Percentiles rank a stretch among this genome's conserved stretches.
phyloP scores from a whole-genome alignment of 1,140 invertebrate genomes.

The Sycophaga agraensis region DNA sequence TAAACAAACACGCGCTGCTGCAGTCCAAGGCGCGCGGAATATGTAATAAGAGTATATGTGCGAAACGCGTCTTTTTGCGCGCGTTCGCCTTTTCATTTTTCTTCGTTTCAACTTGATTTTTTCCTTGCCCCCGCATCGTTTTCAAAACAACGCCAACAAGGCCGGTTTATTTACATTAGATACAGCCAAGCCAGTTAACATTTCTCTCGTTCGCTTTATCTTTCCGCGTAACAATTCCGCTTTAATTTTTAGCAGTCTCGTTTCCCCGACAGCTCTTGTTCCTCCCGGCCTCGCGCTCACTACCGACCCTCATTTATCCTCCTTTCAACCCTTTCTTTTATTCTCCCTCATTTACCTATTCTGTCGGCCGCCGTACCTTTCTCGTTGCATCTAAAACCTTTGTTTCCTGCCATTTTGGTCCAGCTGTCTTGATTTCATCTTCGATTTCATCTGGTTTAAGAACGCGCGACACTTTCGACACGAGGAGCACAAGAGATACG shows the following conservation, averaged over 20 bases:
- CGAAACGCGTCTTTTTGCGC: neutral
- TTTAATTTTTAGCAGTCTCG: neutral
- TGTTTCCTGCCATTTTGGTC: neutral
- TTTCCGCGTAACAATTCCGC: neutral
- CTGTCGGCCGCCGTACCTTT: no score
- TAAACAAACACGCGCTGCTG: neutral
- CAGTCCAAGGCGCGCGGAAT: neutral
- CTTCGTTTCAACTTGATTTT: no score
- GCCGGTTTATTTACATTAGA: no score
- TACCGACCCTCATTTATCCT: neutral
- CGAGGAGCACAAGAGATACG: neutral
- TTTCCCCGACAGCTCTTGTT: neutral
- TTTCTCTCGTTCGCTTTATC: neutral
- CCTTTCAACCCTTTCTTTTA: neutral
- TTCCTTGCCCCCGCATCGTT: no score
- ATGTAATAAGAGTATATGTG: neutral
- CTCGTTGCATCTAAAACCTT: constrained; percentile 1
- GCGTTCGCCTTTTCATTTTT: no score
- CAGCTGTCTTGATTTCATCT: neutral
- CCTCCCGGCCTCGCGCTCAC: neutral
- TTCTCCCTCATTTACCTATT: neutral
- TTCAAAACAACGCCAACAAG: no score
- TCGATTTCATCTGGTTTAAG: neutral
- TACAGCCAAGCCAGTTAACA: neutral
- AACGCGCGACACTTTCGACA: neutral